These are phyloP conservation scores for Monomorium pharaonis DNA, from an alignment of 1,140 invertebrate species.

Conservation along the genomic window DNA sequence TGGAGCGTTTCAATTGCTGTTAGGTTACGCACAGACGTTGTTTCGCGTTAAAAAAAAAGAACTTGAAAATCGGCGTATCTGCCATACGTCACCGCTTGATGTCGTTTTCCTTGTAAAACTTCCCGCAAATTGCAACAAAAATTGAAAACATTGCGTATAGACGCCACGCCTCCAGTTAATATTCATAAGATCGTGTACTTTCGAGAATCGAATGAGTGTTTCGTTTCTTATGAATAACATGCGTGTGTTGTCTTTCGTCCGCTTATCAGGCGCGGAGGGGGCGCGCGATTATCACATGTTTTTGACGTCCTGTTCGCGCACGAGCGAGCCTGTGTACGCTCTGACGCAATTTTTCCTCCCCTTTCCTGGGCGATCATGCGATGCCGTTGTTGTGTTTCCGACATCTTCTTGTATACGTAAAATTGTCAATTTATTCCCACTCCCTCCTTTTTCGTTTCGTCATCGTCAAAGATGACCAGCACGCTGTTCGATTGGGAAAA, in stretches of 20 bases:
- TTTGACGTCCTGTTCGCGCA: not conserved
- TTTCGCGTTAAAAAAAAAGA: not conserved
- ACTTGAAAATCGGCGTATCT: not conserved
- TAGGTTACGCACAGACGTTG: too few species aligned
- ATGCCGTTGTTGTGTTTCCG: not conserved
- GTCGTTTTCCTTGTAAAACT: not conserved
- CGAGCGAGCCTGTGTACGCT: not conserved
- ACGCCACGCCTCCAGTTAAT: conserved; percentile 21
- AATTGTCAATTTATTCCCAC: not conserved
- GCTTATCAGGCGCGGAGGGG: conserved; percentile 13
- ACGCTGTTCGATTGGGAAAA: not conserved
- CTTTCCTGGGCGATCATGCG: not conserved
- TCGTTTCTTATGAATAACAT: conserved; percentile 19
- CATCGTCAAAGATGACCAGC: not conserved
- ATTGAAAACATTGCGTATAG: not conserved
- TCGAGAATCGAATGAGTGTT: conserved; percentile 3
- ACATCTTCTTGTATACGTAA: not conserved
- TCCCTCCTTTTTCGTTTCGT: not conserved
- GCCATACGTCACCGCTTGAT: not conserved
- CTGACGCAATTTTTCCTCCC: conserved; percentile 31
- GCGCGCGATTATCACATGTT: conserved; percentile 45
- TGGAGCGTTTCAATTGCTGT: too few species aligned
- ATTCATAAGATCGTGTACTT: not conserved
- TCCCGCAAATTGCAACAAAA: not conserved
- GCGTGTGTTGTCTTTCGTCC: not conserved